Evolutionary conservation across 2,888 invertebrate genomes (phyloP).

Genomic region (Philereme vetulata): DNA sequence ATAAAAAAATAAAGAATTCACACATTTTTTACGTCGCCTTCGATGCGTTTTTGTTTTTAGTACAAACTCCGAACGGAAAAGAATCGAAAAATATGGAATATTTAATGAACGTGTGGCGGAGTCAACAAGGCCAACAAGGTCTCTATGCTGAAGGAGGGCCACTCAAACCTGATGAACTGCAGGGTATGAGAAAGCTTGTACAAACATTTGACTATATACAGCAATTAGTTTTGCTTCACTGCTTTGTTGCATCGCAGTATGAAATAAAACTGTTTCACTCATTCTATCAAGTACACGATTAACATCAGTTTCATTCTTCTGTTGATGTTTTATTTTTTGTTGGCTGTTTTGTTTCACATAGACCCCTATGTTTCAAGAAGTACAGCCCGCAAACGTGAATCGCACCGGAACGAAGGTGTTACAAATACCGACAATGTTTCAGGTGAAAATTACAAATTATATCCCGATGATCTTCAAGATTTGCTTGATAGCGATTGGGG

Average conservation of each 20-base stretch:
- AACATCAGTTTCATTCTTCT: constrained; percentile 49
- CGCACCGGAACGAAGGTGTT: constrained; percentile 59
- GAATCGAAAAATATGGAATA: constrained; percentile 73
- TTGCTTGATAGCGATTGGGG: constrained; percentile 87
- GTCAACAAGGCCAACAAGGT: constrained; percentile 50
- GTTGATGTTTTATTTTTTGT: constrained; percentile 52
- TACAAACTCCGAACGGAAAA: constrained; percentile 47
- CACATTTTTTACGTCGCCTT: background rate
- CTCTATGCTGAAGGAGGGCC: constrained; percentile 78
- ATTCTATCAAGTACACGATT: constrained; percentile 50
- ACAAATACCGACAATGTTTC: constrained; percentile 77
- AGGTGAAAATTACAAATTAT: constrained; percentile 80
- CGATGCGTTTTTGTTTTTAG: constrained; percentile 36
- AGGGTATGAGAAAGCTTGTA: constrained; percentile 55
- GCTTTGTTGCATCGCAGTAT: constrained; percentile 65
- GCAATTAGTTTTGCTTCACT: constrained; percentile 65
- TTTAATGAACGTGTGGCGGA: constrained; percentile 70
- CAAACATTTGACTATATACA: constrained; percentile 48
- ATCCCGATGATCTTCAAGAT: constrained; percentile 82
- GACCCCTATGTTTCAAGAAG: constrained; percentile 49
- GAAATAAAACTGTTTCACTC: constrained; percentile 57
- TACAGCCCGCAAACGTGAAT: constrained; percentile 48
- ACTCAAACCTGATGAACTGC: constrained; percentile 65
- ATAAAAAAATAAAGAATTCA: background rate
- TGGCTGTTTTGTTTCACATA: constrained; percentile 52